Evolutionary conservation across 2,797 vertebrate genomes (phyloP).

Genomic region (Gila robusta): DNA sequence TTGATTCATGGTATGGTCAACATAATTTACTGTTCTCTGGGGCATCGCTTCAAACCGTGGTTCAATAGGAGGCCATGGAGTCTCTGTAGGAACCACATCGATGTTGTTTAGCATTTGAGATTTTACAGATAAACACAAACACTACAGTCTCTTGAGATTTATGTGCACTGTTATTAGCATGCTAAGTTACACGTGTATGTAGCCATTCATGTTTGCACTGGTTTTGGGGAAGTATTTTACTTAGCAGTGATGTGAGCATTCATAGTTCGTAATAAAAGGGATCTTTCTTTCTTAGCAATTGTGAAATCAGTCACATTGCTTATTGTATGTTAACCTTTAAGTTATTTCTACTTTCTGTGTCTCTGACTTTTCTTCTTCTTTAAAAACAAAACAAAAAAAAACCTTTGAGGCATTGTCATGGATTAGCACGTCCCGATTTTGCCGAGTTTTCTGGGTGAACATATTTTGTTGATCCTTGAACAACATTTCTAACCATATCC

Average conservation of each 20-base stretch:
- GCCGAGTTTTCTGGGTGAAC: background rate
- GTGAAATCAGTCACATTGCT: conserved; percentile 56
- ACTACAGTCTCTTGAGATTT: conserved; percentile 70
- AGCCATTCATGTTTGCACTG: conserved; percentile 57
- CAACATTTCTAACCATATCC: background rate
- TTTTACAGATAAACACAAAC: conserved; percentile 65
- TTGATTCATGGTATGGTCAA: conserved; percentile 62
- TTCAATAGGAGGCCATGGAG: conserved; percentile 67
- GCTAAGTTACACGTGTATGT: conserved; percentile 36
- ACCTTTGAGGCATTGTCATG: conserved; percentile 54
- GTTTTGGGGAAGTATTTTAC: conserved; percentile 32
- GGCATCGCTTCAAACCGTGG: conserved; percentile 58
- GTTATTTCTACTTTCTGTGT: conserved; percentile 29
- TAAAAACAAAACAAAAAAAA: background rate
- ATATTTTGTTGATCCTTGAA: background rate
- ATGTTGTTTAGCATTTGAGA: conserved; percentile 56
- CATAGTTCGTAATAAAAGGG: background rate
- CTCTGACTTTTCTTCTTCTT: conserved; percentile 27
- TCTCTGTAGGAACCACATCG: conserved; percentile 56
- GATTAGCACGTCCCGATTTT: too few relatives aligned
- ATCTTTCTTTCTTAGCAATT: conserved; percentile 23
- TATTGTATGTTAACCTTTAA: conserved; percentile 35
- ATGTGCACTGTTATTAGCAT: conserved; percentile 55
- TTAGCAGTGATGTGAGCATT: conserved; percentile 5
- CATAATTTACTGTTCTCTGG: conserved; percentile 56